Percentiles rank a stretch among this genome's conserved stretches.
Conservation (phyloP, 2,113 vertebrate species). For the Arizona elegans region DNA sequence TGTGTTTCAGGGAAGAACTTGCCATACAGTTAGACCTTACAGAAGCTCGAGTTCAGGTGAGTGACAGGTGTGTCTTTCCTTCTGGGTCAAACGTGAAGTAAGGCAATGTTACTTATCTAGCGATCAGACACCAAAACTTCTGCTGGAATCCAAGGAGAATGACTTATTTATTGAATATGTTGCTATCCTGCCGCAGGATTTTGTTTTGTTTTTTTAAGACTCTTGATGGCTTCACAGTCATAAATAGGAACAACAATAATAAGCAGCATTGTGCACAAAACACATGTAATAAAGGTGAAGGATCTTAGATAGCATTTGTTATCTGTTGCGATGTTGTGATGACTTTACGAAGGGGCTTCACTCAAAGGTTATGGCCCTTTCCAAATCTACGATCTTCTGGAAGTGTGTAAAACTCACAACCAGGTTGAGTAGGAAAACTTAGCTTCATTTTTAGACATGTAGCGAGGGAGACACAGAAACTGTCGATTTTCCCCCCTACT, state of each 20-base stretch:
- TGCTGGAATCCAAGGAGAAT: background rate
- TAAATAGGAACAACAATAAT: background rate
- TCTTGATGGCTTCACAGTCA: background rate
- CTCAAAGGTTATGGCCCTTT: background rate
- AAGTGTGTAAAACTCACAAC: no score
- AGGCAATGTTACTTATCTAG: background rate
- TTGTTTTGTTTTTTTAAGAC: background rate
- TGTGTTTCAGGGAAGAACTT: constrained; percentile 67
- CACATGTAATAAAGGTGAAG: background rate
- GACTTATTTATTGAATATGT: background rate
- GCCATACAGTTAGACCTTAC: constrained; percentile 68
- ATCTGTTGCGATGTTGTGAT: background rate
- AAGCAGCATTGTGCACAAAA: background rate
- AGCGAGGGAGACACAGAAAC: no score
- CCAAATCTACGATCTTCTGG: background rate
- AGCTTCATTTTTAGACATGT: no score
- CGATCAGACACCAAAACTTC: background rate
- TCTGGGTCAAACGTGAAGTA: background rate
- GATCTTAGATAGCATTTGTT: background rate
- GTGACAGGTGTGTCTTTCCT: background rate
- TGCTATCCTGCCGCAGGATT: background rate
- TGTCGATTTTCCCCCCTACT: no score
- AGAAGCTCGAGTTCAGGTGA: constrained; percentile 73
- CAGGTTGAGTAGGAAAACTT: no score
- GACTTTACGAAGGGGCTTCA: background rate